phyloP scores from a whole-genome alignment of 2,797 vertebrate species.

The Pangasius macronema region DNA sequence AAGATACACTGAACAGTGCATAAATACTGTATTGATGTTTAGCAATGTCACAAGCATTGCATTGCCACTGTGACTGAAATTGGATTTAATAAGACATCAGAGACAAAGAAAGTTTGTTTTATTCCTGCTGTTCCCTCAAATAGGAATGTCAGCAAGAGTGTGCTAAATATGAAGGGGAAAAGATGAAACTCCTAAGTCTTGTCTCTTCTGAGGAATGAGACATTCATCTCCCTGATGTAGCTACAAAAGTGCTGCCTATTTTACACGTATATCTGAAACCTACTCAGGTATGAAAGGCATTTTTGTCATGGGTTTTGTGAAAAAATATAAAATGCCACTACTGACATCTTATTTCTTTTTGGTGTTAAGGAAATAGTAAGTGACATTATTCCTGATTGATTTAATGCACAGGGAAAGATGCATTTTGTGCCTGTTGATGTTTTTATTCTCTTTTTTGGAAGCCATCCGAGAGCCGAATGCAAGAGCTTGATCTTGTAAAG shows the following conservation, averaged over 20 bases:
- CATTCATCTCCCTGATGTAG: slow-evolving; percentile 22
- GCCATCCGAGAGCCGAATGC: slow-evolving; percentile 33
- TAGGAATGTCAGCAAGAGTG: not conserved
- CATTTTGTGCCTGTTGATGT: slow-evolving; percentile 27
- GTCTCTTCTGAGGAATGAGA: slow-evolving; percentile 13
- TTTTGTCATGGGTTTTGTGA: slow-evolving; percentile 18
- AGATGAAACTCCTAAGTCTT: not conserved
- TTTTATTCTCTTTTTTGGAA: slow-evolving; percentile 36
- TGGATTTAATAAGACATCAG: slow-evolving; percentile 25
- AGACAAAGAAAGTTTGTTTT: slow-evolving; percentile 22
- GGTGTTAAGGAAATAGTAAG: slow-evolving; percentile 24
- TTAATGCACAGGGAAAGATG: slow-evolving; percentile 32
- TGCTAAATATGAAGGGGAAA: not conserved
- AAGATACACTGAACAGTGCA: slow-evolving; percentile 40
- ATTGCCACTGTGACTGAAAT: slow-evolving; percentile 1
- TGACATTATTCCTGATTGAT: slow-evolving; percentile 23
- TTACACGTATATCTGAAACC: slow-evolving; percentile 25
- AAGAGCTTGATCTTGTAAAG: slow-evolving; percentile 29
- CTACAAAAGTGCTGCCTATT: slow-evolving; percentile 23
- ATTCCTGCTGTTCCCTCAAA: slow-evolving; percentile 28
- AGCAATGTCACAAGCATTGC: slow-evolving; percentile 25
- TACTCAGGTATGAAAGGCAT: slow-evolving; percentile 24
- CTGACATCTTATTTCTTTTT: slow-evolving; percentile 11
- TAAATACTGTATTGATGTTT: slow-evolving; percentile 24
- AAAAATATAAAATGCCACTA: slow-evolving; percentile 12